Evolutionary conservation across 2,888 invertebrate species (phyloP).

Genomic region (Heliothis peltigera): DNA sequence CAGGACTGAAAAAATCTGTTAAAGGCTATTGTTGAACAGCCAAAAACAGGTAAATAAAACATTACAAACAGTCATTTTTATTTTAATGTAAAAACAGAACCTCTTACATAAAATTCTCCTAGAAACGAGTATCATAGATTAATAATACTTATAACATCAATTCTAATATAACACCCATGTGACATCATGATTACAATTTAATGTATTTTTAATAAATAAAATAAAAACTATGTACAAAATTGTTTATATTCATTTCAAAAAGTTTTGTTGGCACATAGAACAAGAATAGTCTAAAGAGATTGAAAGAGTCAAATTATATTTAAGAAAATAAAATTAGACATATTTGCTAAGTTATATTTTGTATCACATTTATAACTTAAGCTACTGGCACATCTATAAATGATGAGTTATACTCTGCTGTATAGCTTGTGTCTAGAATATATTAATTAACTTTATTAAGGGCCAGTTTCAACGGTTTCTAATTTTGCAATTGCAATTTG

Average conservation of each 20-base stretch:
- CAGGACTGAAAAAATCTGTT: too few species aligned
- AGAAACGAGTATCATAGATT: slow-evolving; percentile 77
- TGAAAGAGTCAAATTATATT: slow-evolving; percentile 59
- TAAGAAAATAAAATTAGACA: slow-evolving; percentile 39
- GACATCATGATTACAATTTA: slow-evolving; percentile 56
- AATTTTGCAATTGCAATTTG: too few species aligned
- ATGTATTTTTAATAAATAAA: slow-evolving; percentile 54
- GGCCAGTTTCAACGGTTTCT: too few species aligned
- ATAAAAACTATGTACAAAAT: slow-evolving; percentile 62
- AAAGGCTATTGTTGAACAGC: not conserved
- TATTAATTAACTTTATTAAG: not conserved
- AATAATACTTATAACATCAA: slow-evolving; percentile 82
- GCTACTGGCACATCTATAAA: slow-evolving; percentile 66
- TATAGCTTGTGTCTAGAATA: slow-evolving; percentile 1
- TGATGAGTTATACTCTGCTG: slow-evolving; percentile 37
- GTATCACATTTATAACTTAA: slow-evolving; percentile 80
- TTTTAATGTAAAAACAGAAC: slow-evolving; percentile 87
- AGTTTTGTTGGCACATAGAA: slow-evolving; percentile 76
- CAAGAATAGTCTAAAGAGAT: slow-evolving; percentile 58
- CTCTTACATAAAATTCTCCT: slow-evolving; percentile 79
- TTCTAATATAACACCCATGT: slow-evolving; percentile 74
- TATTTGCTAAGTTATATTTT: slow-evolving; percentile 63
- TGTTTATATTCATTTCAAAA: slow-evolving; percentile 62
- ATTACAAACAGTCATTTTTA: slow-evolving; percentile 81
- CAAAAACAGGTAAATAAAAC: slow-evolving; percentile 68